Evolutionary conservation across 1,140 invertebrate species (phyloP), one percentile per base, ranked within the genome.

Genomic region (Pseudomyrmex concolor): DNA sequence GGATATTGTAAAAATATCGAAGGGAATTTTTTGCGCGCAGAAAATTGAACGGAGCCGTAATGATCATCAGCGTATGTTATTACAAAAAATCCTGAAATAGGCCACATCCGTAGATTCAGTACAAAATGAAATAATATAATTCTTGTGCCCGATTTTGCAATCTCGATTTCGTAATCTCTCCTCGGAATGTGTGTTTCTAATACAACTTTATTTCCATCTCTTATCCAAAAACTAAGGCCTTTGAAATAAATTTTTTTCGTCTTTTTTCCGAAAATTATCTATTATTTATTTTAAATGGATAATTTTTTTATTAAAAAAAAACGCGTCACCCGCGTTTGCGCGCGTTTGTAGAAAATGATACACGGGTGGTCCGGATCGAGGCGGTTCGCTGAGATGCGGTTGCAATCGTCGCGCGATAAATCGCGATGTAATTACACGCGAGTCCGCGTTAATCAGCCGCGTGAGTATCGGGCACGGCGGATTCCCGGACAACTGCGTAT

Each of bases 391-490:
- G 19, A 85, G 54, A 43, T 57, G 74, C 48, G 63, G 70, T 83
- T 70, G 60, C 78, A 72, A 74, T 84, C n/a, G 54, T 83, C 62
- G 60, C 73, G 80, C 73, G 80, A 84, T 89, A 88, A 90, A 90
- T 82, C 43, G 84, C 73, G 66, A 84, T 82, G 76, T 85, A 84
- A 86, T 84, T 86, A 85, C 66, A 86, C 51, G 59, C 66, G 83
- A 87, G 87, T 78, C 7, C 34, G 71, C 63, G 83, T 57, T 84
- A 84, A 74, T 78, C 62, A 55, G 55, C 55, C 63, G 73, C 60
- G 68, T 78, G 63, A 87, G 80, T 51, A 71, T 71, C 72, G 64
- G 63, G 43, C 43, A 45, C 12, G 2, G 67, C 62, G 60, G 43
- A 66, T 70, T 71, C 76, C 43, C 25, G 5, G 66, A 86, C 45